These are phyloP conservation scores for Boleophthalmus pectinirostris DNA, from an alignment of 2,113 vertebrate species.

Conservation along the genomic window DNA sequence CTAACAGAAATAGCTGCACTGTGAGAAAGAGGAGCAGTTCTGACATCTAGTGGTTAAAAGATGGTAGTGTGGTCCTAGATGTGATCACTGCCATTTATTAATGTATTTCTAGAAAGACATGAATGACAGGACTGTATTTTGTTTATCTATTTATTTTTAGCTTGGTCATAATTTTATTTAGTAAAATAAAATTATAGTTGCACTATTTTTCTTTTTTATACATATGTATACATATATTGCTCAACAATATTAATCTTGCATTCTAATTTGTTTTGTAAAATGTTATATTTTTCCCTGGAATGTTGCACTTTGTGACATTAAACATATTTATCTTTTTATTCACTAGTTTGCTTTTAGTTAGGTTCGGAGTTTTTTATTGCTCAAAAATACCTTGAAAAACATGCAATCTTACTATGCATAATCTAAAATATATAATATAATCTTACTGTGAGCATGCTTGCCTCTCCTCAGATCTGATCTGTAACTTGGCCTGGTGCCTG, in stretches of 20 bases:
- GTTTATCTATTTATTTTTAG: not conserved
- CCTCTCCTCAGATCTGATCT: no score
- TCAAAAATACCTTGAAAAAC: not conserved
- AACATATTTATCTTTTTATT: not conserved
- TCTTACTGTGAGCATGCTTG: no score
- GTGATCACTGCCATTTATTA: not conserved
- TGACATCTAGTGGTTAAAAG: constrained; percentile 65
- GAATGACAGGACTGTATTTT: not conserved
- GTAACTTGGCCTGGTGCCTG: no score
- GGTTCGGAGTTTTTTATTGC: not conserved
- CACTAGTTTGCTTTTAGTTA: not conserved
- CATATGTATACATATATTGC: not conserved
- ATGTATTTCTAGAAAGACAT: not conserved
- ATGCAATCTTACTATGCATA: no score
- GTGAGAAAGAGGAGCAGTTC: constrained; percentile 19
- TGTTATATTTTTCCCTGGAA: not conserved
- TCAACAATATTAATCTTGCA: not conserved
- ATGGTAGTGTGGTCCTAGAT: constrained; percentile 18
- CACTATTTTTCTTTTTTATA: not conserved
- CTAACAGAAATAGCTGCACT: constrained; percentile 45
- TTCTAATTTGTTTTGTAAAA: not conserved
- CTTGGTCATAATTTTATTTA: not conserved
- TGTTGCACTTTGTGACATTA: not conserved
- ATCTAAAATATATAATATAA: no score
- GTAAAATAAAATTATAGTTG: not conserved